A percentile compares a stretch with the other conserved stretches of the same genome.
Evolutionary conservation across 1,140 invertebrate genomes (phyloP).

Genomic region (Drosophila navojoa): DNA sequence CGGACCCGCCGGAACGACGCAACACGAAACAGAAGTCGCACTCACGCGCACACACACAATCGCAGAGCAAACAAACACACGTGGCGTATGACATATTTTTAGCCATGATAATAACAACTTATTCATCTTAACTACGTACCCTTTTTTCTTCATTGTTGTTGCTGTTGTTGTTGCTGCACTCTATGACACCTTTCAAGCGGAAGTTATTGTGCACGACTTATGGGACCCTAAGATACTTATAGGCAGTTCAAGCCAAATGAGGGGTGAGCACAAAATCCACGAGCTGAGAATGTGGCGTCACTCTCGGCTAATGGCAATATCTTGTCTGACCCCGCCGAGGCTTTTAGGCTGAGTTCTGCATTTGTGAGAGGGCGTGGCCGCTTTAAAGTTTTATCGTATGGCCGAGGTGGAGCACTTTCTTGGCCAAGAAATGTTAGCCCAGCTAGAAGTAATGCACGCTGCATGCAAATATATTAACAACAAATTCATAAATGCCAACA

Average conservation of each 20-base stretch:
- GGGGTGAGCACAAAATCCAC: background rate
- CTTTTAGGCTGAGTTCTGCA: no score
- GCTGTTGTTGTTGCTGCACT: background rate
- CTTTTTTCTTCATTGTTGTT: background rate
- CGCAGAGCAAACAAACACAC: background rate
- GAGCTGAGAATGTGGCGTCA: background rate
- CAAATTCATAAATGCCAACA: constrained; percentile 28
- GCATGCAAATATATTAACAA: constrained; percentile 40
- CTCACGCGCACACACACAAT: constrained; percentile 3
- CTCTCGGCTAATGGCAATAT: constrained; percentile 8
- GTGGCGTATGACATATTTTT: constrained; percentile 67
- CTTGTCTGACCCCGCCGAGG: background rate
- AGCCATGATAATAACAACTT: constrained; percentile 77
- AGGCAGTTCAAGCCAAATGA: background rate
- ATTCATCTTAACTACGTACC: constrained; percentile 47
- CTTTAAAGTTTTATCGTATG: no score
- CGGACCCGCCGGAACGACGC: constrained; percentile 46
- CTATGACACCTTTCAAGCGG: constrained; percentile 7
- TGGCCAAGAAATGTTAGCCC: no score
- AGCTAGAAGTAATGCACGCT: constrained; percentile 13
- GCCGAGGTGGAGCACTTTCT: background rate
- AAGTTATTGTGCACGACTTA: constrained; percentile 36
- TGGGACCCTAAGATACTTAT: constrained; percentile 6
- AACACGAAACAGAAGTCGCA: constrained; percentile 38
- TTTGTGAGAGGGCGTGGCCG: no score